Base-by-base conservation (phyloP, 2,888 invertebrate genomes). In the Platycheirus rosarum region DNA sequence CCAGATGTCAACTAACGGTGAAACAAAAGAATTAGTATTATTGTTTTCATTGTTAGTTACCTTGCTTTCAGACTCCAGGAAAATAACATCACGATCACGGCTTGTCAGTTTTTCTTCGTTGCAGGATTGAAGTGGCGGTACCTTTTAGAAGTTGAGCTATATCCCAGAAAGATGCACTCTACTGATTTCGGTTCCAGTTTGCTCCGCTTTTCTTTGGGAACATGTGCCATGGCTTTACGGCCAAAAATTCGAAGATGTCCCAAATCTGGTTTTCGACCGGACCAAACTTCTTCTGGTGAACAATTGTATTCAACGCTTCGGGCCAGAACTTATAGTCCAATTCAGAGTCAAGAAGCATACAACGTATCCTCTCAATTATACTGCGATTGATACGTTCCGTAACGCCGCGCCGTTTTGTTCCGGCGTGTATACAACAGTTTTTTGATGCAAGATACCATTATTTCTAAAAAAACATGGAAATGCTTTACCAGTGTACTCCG, bases 361-460 rank as follows among this genome's bases (percentile, higher is more conserved):
- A 46, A 46, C 20, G 44, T 6, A 48, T n/a, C n/a, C 65, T 62
- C 46, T 85, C 84, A 0, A 85, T 51, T 9, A 85, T 53, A 0
- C 84, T 85, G n/a, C 85, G 62, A 48, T 86, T 86, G 11, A 78
- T 53, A 60, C 79, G 42, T 53, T 85, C 79, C 8, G 76, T 74
- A 13, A 79, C 79, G 20, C n/a, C n/a, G n/a, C n/a, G n/a, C 85
- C 84, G 53, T 85, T 85, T 71, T 85, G 85, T 49, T 86, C 75
- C 2, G 84, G 85, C 13, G 82, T 84, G 40, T 85, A 86, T 1
- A 69, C 49, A 18, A 65, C 65, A 8, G 82, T 85, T 53, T 77
- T 84, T 63, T 85, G 84, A 51, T 86, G 85, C 8, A 77, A 35
- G 8, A 86, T 84, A 29, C 85, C 85, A 44, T 55, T 29, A 1